A percentile compares a stretch with the other conserved stretches of the same genome.
Conservation (phyloP, 2,888 invertebrate genomes). For the Strigamia crassipes region DNA sequence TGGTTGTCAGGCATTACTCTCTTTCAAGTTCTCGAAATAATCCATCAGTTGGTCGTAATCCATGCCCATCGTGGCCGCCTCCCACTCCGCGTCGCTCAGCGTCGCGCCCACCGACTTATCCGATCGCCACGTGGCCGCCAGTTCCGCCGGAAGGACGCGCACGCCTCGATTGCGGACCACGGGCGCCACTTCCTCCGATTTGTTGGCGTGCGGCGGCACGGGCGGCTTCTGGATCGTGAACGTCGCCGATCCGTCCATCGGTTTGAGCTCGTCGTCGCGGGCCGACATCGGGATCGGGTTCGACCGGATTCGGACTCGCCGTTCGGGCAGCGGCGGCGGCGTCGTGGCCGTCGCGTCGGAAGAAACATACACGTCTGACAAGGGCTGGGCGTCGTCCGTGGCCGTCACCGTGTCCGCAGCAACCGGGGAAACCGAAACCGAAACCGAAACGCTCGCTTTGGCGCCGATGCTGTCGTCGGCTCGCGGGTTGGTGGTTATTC, state of each 20-base stretch:
- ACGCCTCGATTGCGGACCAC: neutral
- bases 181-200: neutral
- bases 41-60: conserved; percentile 98
- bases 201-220: conserved; percentile 51
- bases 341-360: neutral
- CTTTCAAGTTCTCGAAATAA: conserved; percentile 97
- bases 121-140: neutral
- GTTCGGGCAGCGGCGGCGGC: conserved; percentile 39
- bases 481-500: conserved; percentile 59
- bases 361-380: neutral
- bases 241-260: conserved; percentile 46
- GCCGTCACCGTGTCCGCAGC: neutral
- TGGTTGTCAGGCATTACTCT: conserved; percentile 65
- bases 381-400: conserved; percentile 27
- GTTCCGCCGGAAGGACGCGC: neutral
- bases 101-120: conserved; percentile 34
- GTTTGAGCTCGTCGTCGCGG: conserved; percentile 48
- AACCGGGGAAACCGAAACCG: no score
- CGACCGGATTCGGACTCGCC: conserved; percentile 50
- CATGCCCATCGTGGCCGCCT: conserved; percentile 69
- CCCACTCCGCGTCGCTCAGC: conserved; percentile 50
- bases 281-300: conserved; percentile 50
- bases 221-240: conserved; percentile 49
- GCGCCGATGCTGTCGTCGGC: conserved; percentile 17
- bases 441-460: neutral